These are phyloP conservation scores for Anniella stebbinsi DNA, from an alignment of 2,797 vertebrate species.

Conservation along the genomic window DNA sequence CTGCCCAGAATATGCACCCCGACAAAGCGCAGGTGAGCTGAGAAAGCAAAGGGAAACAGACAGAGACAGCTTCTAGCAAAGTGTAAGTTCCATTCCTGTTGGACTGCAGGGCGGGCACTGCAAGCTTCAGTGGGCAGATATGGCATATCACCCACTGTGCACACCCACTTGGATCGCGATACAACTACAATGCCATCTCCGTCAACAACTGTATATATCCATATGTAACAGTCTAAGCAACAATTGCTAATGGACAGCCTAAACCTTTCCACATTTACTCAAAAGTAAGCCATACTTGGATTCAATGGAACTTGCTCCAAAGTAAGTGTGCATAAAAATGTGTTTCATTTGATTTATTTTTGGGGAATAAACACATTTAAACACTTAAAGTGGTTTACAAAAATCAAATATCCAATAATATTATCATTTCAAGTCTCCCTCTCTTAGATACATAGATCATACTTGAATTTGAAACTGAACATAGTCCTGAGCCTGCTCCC, in stretches of 20 bases:
- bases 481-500: background rate
- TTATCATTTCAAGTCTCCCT: background rate
- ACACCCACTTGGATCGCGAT: background rate
- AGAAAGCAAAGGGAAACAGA: slow-evolving; percentile 25
- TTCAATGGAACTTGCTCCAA: slow-evolving; percentile 8
- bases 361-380: background rate
- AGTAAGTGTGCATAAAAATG: background rate
- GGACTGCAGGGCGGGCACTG: accelerated
- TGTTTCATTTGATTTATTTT: background rate
- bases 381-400: background rate
- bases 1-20: slow-evolving; percentile 41
- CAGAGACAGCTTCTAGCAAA: slow-evolving; percentile 16
- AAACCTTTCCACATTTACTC: background rate
- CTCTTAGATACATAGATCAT: accelerated
- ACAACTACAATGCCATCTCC: background rate
- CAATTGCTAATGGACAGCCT: background rate
- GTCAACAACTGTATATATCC: background rate
- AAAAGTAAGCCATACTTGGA: background rate
- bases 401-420: background rate
- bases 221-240: background rate
- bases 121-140: background rate
- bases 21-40: accelerated
- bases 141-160: slow-evolving; percentile 1
- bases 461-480: accelerated
- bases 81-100: background rate